Evolutionary conservation across 2,113 vertebrate species (phyloP).

Genomic region (Phrynocephalus versicolor): DNA sequence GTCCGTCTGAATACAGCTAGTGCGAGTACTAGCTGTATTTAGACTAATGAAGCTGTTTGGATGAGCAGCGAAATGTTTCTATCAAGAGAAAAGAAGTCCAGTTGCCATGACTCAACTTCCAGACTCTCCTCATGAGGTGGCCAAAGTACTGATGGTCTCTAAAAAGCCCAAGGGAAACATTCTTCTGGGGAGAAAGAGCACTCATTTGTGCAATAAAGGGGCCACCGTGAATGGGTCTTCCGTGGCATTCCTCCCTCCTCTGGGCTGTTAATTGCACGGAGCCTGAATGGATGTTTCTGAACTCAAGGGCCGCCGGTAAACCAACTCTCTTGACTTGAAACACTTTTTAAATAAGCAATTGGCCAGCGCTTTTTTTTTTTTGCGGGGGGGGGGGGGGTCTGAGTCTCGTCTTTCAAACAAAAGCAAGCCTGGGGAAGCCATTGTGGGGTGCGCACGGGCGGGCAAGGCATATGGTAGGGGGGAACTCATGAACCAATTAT

Average conservation of each 20-base stretch:
- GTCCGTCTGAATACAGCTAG: too few relatives aligned
- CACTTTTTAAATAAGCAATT: neutral
- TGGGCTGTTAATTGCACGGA: neutral
- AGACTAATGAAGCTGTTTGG: too few relatives aligned
- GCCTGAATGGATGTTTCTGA: neutral
- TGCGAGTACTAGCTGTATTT: too few relatives aligned
- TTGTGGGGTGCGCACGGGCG: too few relatives aligned
- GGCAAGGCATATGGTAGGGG: neutral
- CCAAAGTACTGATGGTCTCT: too few relatives aligned
- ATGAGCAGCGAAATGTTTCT: too few relatives aligned
- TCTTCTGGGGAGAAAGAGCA: neutral
- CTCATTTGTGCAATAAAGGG: neutral
- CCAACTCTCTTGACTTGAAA: neutral
- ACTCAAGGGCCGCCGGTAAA: neutral
- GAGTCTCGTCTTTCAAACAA: neutral
- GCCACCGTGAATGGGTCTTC: neutral
- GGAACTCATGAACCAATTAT: neutral
- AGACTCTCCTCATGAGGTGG: too few relatives aligned
- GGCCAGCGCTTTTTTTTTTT: neutral
- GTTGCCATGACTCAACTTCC: too few relatives aligned
- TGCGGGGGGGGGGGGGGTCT: too few relatives aligned
- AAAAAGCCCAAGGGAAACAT: neutral
- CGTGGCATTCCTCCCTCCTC: neutral
- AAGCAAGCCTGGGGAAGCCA: fast-evolving
- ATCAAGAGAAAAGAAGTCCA: too few relatives aligned